These are phyloP conservation scores for Chelonia mydas DNA, from an alignment of 2,797 vertebrate species.

Conservation along the genomic window DNA sequence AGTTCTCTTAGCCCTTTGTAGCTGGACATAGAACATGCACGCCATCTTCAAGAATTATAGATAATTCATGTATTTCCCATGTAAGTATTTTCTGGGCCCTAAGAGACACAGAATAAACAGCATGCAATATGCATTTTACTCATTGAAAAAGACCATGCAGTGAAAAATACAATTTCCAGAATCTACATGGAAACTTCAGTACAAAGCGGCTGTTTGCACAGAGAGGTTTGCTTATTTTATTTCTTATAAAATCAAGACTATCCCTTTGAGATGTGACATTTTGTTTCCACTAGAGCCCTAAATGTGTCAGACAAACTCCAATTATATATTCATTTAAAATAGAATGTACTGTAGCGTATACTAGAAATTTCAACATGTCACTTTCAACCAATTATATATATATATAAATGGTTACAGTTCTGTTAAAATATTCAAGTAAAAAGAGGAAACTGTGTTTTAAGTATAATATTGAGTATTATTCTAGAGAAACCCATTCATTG, in stretches of 20 bases:
- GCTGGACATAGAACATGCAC: too few species aligned
- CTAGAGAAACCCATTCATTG: slow-evolving; percentile 43
- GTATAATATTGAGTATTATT: slow-evolving; percentile 67
- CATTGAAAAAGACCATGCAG: slow-evolving; percentile 52
- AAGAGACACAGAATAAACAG: slow-evolving; percentile 20
- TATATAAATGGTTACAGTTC: slow-evolving; percentile 72
- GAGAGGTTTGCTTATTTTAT: slow-evolving; percentile 73
- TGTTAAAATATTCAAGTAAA: slow-evolving; percentile 65
- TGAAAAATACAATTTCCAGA: slow-evolving; percentile 67
- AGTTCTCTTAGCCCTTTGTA: not conserved
- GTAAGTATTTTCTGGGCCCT: slow-evolving; percentile 13
- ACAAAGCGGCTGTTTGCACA: slow-evolving; percentile 65
- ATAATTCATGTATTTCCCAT: not conserved
- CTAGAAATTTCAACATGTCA: slow-evolving; percentile 73
- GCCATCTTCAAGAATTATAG: not conserved
- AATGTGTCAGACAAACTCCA: slow-evolving; percentile 74
- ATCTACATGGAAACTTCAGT: slow-evolving; percentile 53
- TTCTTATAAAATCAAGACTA: slow-evolving; percentile 69
- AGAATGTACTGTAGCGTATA: slow-evolving; percentile 54
- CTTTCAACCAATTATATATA: slow-evolving; percentile 72
- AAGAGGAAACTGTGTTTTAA: slow-evolving; percentile 59
- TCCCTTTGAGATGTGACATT: slow-evolving; percentile 72
- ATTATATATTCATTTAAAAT: slow-evolving; percentile 76
- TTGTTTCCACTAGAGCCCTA: slow-evolving; percentile 72
- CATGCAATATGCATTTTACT: not conserved